Evolutionary conservation across 37 sponge, comb jelly and placozoan species (phyloP).

Genomic region (Oscarella lobularis): DNA sequence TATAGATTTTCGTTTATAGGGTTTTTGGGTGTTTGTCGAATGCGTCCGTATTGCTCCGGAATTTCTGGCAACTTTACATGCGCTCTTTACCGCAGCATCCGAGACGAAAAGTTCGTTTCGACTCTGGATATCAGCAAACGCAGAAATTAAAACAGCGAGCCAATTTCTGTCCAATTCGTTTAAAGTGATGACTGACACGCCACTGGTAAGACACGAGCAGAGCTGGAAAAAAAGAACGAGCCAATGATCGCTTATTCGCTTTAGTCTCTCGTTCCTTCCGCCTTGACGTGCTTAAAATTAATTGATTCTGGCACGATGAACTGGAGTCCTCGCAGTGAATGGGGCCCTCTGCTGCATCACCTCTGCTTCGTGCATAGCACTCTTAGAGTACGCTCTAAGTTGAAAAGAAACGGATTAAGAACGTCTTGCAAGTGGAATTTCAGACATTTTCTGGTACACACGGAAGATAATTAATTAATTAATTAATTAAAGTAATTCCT

Average conservation of each 20-base stretch:
- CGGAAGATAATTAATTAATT: neutral
- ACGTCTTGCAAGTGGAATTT: conserved; percentile 24
- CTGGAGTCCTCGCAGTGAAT: conserved; percentile 36
- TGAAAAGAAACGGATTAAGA: conserved; percentile 19
- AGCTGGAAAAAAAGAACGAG: too few species aligned
- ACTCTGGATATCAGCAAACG: conserved; percentile 53
- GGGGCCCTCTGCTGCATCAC: conserved; percentile 63
- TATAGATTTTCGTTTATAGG: conserved; percentile 4
- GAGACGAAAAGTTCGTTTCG: conserved; percentile 1
- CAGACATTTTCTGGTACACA: conserved; percentile 32
- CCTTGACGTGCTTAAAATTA: too few species aligned
- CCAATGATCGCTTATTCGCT: too few species aligned
- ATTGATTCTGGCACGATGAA: too few species aligned
- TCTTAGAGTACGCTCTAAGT: conserved; percentile 17
- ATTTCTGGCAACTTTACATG: conserved; percentile 28
- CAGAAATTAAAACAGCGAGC: too few species aligned
- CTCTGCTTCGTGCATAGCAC: conserved; percentile 38
- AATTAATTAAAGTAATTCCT: too few species aligned
- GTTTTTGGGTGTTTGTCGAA: conserved; percentile 54
- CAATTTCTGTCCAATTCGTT: conserved; percentile 17
- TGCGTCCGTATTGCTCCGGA: conserved; percentile 23
- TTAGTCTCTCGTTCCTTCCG: too few species aligned
- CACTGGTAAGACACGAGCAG: conserved; percentile 17
- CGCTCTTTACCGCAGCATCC: conserved; percentile 9
- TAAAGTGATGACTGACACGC: conserved; percentile 44